Evolutionary conservation across 2,888 invertebrate genomes (phyloP).

Genomic region (Myathropa florea): DNA sequence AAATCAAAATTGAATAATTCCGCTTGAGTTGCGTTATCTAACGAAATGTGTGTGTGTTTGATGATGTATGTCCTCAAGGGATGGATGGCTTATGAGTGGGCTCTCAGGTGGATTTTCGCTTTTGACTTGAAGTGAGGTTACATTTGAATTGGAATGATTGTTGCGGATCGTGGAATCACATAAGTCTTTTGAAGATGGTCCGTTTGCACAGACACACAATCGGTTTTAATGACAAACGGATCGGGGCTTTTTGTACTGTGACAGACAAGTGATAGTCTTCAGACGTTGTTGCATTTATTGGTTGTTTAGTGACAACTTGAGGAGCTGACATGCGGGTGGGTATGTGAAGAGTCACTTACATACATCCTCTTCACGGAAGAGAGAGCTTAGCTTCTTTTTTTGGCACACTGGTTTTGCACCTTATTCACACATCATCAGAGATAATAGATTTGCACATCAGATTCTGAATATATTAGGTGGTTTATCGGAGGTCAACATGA

Average conservation of each 20-base stretch:
- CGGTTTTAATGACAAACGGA: not conserved
- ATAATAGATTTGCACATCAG: no score
- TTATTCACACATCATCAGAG: no score
- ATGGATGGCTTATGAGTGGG: not conserved
- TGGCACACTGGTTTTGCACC: no score
- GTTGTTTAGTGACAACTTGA: no score
- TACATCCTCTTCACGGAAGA: no score
- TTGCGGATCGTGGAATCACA: not conserved
- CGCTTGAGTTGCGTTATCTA: constrained; percentile 10
- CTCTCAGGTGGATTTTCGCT: not conserved
- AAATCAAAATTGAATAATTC: constrained; percentile 1
- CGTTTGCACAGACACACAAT: not conserved
- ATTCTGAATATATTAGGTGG: no score
- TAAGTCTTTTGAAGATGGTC: not conserved
- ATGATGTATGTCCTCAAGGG: not conserved
- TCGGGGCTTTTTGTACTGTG: not conserved
- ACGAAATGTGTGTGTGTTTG: not conserved
- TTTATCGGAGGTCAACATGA: no score
- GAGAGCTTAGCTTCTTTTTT: no score
- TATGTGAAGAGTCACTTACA: no score
- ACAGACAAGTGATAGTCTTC: not conserved
- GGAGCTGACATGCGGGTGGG: no score
- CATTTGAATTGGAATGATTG: not conserved
- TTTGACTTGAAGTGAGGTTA: not conserved
- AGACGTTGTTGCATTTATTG: not conserved